These are phyloP conservation scores for Eristalis intricaria DNA, from an alignment of 2,888 invertebrate species.

Conservation along the genomic window DNA sequence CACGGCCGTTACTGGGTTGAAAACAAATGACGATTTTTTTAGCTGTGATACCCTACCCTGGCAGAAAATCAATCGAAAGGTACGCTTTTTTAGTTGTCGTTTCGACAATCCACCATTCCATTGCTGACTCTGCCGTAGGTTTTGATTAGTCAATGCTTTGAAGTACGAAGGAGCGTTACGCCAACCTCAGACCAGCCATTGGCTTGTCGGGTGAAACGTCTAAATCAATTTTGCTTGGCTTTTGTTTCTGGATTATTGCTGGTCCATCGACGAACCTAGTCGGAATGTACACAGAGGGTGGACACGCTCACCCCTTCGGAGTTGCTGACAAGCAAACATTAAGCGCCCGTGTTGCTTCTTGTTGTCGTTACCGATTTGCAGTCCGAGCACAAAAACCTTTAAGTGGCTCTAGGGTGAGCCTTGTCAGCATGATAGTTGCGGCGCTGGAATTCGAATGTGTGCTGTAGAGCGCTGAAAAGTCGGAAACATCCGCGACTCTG, in stretches of 20 bases:
- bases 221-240: not conserved
- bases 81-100: too few species aligned
- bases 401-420: not conserved
- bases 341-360: not conserved
- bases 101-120: not conserved
- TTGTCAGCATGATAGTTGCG: not conserved
- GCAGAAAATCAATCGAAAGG: too few species aligned
- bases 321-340: not conserved
- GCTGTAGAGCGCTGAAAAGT: not conserved
- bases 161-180: not conserved
- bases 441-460: not conserved
- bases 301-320: not conserved
- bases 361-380: not conserved
- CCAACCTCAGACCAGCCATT: not conserved
- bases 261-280: not conserved
- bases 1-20: too few species aligned
- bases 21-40: too few species aligned
- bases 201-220: not conserved
- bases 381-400: not conserved
- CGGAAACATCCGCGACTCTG: not conserved
- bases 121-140: not conserved
- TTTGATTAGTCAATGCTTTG: not conserved
- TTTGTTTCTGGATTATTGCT: not conserved
- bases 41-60: too few species aligned
- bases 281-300: not conserved